These are phyloP conservation scores for Meghimatium bilineatum DNA, from an alignment of 2,888 invertebrate species.

Conservation along the genomic window DNA sequence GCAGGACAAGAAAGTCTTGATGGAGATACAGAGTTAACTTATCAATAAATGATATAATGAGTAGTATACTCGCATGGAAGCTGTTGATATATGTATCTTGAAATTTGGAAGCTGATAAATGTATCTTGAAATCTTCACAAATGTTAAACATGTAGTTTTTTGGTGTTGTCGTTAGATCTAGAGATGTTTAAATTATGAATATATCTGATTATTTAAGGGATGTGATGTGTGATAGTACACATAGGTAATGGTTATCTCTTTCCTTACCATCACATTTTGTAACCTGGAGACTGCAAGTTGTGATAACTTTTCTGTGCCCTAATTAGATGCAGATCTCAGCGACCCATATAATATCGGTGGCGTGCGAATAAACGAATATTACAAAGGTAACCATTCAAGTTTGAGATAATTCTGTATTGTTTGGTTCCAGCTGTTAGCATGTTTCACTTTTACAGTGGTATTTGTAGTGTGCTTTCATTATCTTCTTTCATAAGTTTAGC, in stretches of 20 bases:
- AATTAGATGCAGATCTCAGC: constrained; percentile 38
- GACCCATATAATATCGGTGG: constrained; percentile 38
- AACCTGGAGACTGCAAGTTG: neutral
- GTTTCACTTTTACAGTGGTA: neutral
- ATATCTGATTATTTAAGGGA: neutral
- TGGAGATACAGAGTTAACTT: too few species aligned
- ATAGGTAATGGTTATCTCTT: neutral
- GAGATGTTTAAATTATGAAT: too few species aligned
- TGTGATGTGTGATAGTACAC: neutral
- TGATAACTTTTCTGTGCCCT: constrained; percentile 31
- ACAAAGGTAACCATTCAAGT: constrained; percentile 37
- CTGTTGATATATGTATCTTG: too few species aligned
- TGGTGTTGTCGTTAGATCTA: too few species aligned
- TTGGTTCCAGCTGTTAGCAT: neutral
- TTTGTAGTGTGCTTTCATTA: constrained; percentile 21
- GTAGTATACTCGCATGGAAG: too few species aligned
- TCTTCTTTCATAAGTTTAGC: too few species aligned
- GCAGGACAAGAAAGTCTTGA: too few species aligned
- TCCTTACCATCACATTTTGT: neutral
- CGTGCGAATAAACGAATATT: constrained; percentile 40
- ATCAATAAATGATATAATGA: too few species aligned
- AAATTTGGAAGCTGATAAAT: too few species aligned
- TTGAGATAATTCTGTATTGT: neutral
- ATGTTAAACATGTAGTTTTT: too few species aligned
- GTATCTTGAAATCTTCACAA: too few species aligned